Conservation (phyloP, 2,797 vertebrate genomes). For the Decapterus maruadsi region DNA sequence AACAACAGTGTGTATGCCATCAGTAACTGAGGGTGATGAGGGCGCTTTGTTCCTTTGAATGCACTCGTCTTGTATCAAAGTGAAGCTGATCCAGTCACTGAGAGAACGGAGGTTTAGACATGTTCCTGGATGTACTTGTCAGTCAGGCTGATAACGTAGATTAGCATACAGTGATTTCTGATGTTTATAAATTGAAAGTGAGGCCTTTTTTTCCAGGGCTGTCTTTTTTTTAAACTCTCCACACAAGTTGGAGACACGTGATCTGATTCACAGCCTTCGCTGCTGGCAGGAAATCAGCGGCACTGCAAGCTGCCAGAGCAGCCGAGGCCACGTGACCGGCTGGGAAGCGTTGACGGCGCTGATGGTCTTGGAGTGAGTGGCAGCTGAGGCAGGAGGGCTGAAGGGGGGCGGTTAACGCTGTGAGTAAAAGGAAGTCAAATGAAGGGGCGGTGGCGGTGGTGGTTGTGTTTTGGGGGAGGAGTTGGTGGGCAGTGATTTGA, state of each 20-base stretch:
- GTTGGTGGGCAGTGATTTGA: conserved; percentile 60
- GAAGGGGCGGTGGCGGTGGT: not conserved
- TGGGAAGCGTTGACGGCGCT: conserved; percentile 58
- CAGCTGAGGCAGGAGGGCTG: conserved; percentile 55
- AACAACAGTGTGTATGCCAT: not conserved
- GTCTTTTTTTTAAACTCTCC: conserved; percentile 14
- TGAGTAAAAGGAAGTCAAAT: conserved; percentile 36
- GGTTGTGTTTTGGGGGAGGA: conserved; percentile 22
- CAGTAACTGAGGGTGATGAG: not conserved
- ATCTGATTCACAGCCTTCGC: conserved; percentile 47
- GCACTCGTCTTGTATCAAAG: not conserved
- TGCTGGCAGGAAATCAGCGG: conserved; percentile 68
- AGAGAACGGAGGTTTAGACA: not conserved
- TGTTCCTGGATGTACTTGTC: not conserved
- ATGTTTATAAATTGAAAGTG: not conserved
- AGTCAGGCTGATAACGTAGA: not conserved
- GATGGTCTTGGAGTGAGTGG: conserved; percentile 73
- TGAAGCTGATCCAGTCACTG: not conserved
- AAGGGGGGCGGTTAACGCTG: conserved; percentile 25
- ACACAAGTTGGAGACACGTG: conserved; percentile 58
- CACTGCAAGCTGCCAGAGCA: conserved; percentile 62
- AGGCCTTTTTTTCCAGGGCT: conserved; percentile 28
- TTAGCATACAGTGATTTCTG: conserved; percentile 4
- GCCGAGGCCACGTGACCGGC: conserved; percentile 53
- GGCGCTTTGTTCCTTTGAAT: not conserved